Percentiles rank a stretch among this genome's conserved stretches.
These are phyloP conservation scores for Ahaetulla prasina DNA, from an alignment of 2,113 vertebrate species.

Conservation along the genomic window DNA sequence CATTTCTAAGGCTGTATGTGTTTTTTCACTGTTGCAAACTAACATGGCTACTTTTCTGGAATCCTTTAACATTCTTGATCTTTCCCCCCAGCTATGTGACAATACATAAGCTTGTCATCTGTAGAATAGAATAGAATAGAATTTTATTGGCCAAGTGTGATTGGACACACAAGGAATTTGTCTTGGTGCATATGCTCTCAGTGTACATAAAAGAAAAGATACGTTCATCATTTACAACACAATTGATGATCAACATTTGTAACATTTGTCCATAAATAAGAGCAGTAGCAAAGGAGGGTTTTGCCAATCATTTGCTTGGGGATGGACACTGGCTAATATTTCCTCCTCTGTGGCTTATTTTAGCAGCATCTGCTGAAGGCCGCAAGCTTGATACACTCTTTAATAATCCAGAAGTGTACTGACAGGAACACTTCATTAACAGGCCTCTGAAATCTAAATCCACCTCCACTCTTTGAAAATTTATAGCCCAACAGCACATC, in stretches of 20 bases:
- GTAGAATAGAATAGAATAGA: no score
- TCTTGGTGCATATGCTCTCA: no score
- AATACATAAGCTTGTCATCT: background rate
- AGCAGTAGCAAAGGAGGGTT: background rate
- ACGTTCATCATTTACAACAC: no score
- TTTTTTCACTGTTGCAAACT: background rate
- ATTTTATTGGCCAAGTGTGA: no score
- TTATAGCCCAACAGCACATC: constrained; percentile 18
- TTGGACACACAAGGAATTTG: no score
- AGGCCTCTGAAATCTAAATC: constrained; percentile 31
- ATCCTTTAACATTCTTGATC: background rate
- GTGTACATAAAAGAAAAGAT: no score
- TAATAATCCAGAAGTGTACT: constrained; percentile 28
- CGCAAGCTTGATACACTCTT: constrained; percentile 11
- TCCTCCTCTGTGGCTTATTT: background rate
- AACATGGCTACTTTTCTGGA: background rate
- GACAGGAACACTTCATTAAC: constrained; percentile 28
- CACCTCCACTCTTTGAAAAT: constrained; percentile 15
- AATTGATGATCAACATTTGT: no score
- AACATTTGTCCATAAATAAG: background rate
- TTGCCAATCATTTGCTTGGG: constrained; percentile 2
- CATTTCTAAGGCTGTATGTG: background rate
- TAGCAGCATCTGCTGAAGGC: constrained; percentile 9
- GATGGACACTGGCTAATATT: background rate
- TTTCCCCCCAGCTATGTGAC: background rate